Evolutionary conservation across 2,888 invertebrate species (phyloP), one percentile per base, ranked within the genome.

Genomic region (Scaptomyza caliginosa): DNA sequence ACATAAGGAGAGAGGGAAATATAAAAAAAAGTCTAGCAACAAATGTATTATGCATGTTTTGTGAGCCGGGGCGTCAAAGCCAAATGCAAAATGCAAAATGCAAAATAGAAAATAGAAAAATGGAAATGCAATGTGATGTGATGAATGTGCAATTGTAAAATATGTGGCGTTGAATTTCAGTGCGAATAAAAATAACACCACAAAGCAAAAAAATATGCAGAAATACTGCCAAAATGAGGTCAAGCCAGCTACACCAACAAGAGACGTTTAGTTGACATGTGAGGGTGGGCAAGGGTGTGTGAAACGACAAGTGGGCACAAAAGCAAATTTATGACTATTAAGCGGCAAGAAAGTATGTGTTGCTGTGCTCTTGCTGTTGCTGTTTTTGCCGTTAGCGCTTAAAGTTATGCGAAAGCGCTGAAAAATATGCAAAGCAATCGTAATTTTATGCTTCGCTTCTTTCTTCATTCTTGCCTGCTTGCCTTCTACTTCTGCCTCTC

Each of bases 161-260:
- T 80, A 88, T 88, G 81, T 88, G 88, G 88, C 88, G 84, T 76
- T 83, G 83, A 75, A 83, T 88, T 87, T 64, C 77, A 63, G 50
- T 57, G 72, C 40, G 67, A 62, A 62, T 55, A 67, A 79, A 76
- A 60, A 64, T 60, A 80, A 70, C 60, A 51, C 65, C 3, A 54
- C 32, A 55, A 74, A 40, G 32, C 46, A 59, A 49, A 32, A 21
- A 46, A 3, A 2, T 10, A 17, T 26, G 49, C 19, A 51, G 8
- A 52, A 46, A 30, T 21, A 21, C 21, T 54, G 52, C 52, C 36
- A 42, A 67, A 77, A 69, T 82, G 83, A 70, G 77, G 83, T 82
- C 77, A 75, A 16, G n/a, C 39, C 21, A 60, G 49, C 36, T 46
- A 43, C 68, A 43, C 8, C 34, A 34, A 8, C 34, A 73, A 58